Conservation (phyloP, 2,113 vertebrate genomes). For the Mixornis gularis region DNA sequence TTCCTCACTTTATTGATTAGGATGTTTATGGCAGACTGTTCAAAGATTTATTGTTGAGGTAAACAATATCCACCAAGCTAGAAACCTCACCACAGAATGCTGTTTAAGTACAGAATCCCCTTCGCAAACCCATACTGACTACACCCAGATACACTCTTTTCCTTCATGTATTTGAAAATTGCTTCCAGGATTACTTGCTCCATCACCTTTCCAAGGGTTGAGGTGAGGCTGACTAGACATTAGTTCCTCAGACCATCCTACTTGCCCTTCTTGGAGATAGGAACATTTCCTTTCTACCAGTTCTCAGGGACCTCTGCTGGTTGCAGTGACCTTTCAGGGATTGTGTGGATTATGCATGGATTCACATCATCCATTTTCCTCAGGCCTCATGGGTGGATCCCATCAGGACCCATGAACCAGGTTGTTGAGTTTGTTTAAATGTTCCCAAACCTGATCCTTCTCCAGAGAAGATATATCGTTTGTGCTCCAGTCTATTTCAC, state of each 20-base stretch:
- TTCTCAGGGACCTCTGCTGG: background rate
- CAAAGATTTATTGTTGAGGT: background rate
- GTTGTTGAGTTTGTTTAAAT: background rate
- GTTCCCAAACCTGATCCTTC: background rate
- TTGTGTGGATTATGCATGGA: accelerated
- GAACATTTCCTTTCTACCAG: background rate
- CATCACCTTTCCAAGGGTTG: background rate
- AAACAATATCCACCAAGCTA: background rate
- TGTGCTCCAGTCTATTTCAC: background rate
- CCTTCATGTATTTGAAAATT: background rate
- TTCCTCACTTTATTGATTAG: background rate
- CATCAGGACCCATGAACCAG: background rate
- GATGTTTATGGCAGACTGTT: background rate
- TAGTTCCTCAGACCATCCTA: background rate
- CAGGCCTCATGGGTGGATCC: background rate
- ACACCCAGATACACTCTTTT: background rate
- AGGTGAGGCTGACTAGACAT: background rate
- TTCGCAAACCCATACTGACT: background rate
- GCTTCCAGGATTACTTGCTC: background rate
- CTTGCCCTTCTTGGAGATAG: background rate
- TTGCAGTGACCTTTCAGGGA: background rate
- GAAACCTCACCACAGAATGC: background rate
- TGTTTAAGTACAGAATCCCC: background rate
- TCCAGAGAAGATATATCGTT: background rate
- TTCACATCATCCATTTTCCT: background rate